Evolutionary conservation across 2,797 vertebrate species (phyloP), one percentile per base, ranked within the genome.

Genomic region (Coranthus polyacanthus): DNA sequence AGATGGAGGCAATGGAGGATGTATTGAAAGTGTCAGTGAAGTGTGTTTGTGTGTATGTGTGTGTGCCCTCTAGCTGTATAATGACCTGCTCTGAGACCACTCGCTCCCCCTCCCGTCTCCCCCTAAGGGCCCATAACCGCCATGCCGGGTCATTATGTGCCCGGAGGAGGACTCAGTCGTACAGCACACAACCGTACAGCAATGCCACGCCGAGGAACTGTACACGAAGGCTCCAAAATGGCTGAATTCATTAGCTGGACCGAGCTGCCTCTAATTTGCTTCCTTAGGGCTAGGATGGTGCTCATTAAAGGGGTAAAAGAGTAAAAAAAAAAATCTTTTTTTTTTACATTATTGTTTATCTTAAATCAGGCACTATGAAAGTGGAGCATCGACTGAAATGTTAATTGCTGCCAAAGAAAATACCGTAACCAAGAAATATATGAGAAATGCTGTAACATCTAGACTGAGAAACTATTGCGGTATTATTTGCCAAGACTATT

Each of bases 71-170:
- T 70, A 82, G 89, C 88, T 90, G 88, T 91, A 89, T 93, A 93
- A 93, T 92, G 90, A 91, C 89, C 86, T 88, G 89, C 86, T 90
- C 86, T 88, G 88, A 90, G 87, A 90, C 85, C 86, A 84, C 82
- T 91, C 79, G 65, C 84, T 84, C 86, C 85, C 87, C 73, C 87
- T 83, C 69, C 84, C 78, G 20, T 82, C 82, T 83, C 70, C 92
- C 93, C 91, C 84, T 86, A 84, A 91, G 93, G 93, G 81, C 84
- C 91, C 89, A 91, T 92, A 93, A 93, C 89, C 82, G 82, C 92
- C 88, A 87, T 75, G 84, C 82, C 79, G 73, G 89, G 91, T 93
- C 93, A 94, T 94, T 95, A 94, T 94, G 92, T 79, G 86, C 88
- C 91, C 88, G 77, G 84, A 92, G 87, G 92, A 93, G 89, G 85